These are phyloP conservation scores for Eubucco bourcierii DNA, from an alignment of 2,113 vertebrate genomes.

Conservation along the genomic window DNA sequence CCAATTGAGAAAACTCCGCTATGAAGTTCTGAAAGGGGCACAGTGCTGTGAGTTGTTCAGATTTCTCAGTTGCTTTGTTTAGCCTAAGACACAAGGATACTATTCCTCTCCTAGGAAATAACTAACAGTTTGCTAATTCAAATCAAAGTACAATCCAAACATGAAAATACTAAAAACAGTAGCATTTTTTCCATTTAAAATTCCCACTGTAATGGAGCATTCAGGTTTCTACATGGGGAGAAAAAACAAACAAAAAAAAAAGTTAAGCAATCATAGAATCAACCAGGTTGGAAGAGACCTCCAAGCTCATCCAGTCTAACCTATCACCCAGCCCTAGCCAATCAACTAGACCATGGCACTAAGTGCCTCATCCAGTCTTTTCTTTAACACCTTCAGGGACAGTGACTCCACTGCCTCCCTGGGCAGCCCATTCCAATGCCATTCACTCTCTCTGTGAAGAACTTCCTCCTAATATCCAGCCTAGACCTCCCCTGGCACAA, in stretches of 20 bases:
- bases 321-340: no score
- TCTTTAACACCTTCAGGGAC: no score
- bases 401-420: no score
- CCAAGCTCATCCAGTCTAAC: no score
- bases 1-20: background rate
- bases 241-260: background rate
- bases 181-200: background rate
- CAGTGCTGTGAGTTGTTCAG: background rate
- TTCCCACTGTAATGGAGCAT: background rate
- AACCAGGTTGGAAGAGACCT: no score
- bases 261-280: background rate
- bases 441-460: no score
- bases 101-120: background rate
- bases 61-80: background rate
- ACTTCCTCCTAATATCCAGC: no score
- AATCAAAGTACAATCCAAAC: background rate
- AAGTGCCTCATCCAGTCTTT: no score
- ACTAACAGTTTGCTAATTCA: background rate
- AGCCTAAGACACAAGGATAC: background rate
- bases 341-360: no score
- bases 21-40: background rate
- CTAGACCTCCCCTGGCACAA: no score
- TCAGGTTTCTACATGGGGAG: background rate
- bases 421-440: no score
- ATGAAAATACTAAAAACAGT: background rate